phyloP scores from a whole-genome alignment of 2,888 invertebrate genomes.

The Onchidella celtica region DNA sequence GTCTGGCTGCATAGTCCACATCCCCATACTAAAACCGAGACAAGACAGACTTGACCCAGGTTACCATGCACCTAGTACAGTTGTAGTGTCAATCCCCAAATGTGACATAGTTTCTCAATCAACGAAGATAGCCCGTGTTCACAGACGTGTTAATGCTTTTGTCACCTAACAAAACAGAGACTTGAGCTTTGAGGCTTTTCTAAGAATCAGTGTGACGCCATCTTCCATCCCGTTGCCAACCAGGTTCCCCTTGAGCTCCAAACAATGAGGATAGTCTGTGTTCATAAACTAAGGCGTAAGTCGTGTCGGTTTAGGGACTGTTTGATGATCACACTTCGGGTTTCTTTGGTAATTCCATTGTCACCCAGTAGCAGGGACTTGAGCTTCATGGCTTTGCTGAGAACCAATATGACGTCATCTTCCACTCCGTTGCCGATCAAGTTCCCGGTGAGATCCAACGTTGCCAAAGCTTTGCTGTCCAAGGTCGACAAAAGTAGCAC shows the following conservation, averaged over 20 bases:
- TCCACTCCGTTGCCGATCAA: conserved; percentile 50
- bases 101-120: too few species aligned
- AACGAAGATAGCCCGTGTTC: too few species aligned
- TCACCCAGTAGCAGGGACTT: conserved; percentile 50
- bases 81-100: too few species aligned
- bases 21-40: too few species aligned
- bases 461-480: conserved; percentile 31
- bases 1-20: too few species aligned
- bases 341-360: conserved; percentile 51
- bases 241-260: conserved; percentile 56
- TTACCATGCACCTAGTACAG: too few species aligned
- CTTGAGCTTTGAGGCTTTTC: conserved; percentile 26
- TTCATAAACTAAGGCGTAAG: conserved; percentile 52
- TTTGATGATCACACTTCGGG: conserved; percentile 47
- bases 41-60: too few species aligned
- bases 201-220: conserved; percentile 49
- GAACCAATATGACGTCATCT: conserved; percentile 50
- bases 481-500: conserved; percentile 43
- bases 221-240: conserved; percentile 51
- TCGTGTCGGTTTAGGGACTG: conserved; percentile 49
- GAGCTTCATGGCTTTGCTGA: conserved; percentile 35
- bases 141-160: conserved; percentile 52
- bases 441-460: conserved; percentile 56
- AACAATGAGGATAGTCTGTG: too few species aligned
- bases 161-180: conserved; percentile 49